These are phyloP conservation scores for Crossoptilon crossoptilon DNA, from an alignment of 2,797 vertebrate species.

Conservation along the genomic window DNA sequence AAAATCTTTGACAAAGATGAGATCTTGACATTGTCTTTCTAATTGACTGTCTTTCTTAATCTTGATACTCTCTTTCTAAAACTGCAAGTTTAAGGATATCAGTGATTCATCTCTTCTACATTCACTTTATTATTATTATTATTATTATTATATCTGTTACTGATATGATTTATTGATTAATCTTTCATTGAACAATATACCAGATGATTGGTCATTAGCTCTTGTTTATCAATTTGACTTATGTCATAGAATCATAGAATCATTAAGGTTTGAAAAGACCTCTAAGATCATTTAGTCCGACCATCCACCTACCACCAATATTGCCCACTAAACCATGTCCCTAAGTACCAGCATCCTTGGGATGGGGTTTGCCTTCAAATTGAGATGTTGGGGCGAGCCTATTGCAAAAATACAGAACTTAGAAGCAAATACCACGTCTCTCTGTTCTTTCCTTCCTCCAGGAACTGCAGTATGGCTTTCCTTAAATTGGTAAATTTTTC, in stretches of 20 bases:
- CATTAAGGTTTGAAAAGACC: no score
- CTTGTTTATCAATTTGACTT: not conserved
- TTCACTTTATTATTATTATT: not conserved
- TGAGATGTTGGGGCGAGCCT: not conserved
- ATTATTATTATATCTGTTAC: not conserved
- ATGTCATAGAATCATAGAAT: not conserved
- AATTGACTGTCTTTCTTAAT: no score
- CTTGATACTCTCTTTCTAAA: not conserved
- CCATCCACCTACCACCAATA: no score
- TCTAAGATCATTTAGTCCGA: no score
- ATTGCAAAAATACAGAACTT: not conserved
- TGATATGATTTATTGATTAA: not conserved
- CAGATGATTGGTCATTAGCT: not conserved
- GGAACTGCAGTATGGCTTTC: not conserved
- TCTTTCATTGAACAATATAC: not conserved
- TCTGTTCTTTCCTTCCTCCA: not conserved
- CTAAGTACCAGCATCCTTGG: not conserved
- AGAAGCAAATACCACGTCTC: accelerated
- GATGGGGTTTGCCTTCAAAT: not conserved
- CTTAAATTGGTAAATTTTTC: not conserved
- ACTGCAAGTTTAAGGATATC: not conserved
- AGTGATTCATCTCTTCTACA: not conserved
- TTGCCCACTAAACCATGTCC: no score
- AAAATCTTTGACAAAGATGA: not conserved
- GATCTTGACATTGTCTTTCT: not conserved